Evolutionary conservation across 1,140 invertebrate genomes (phyloP), one percentile per base, ranked within the genome.

Genomic region (Cotesia glomerata): DNA sequence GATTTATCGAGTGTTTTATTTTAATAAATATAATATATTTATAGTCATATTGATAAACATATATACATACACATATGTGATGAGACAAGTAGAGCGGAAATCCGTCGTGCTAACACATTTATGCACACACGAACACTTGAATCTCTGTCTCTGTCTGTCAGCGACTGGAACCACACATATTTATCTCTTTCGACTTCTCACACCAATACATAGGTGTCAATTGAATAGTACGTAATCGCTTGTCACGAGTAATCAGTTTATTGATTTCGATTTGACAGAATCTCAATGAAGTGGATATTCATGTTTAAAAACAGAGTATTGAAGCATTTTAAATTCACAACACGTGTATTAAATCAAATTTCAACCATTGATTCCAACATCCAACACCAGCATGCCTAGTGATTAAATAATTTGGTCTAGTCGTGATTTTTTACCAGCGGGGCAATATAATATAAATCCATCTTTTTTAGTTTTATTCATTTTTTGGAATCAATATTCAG

Each of bases 201-300:
- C 34, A 26, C 51, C 62, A 54, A 11, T 11, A 13, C 36, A 5
- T 26, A 66, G 72, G 75, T 81, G 80, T 84, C 80, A 80, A 82
- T 82, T 83, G 78, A 77, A 77, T 80, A 78, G 77, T 77, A 79
- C 76, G 78, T 84, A 84, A 83, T 82, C 82, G 82, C 79, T 78
- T 61, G 68, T 72, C 71, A 69, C 45, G 72, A 81, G 82, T 82
- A 83, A 82, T 83, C 82, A 77, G 78, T 76, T 82, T 83, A 83
- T 83, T 83, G 82, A 84, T 83, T 83, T 83, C 74, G 77, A 79
- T 77, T 82, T 72, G 76, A 74, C 63, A 52, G 49, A 26, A 49
- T 62, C 59, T 34, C 32, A 62, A 62, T 39, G 59, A 62, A 39
- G 35, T 62, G 35, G 59, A 36, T 62, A 62, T 62, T 62, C 35